These are phyloP conservation scores for Leucosticte australis DNA, from an alignment of 2,113 vertebrate species.

Conservation along the genomic window DNA sequence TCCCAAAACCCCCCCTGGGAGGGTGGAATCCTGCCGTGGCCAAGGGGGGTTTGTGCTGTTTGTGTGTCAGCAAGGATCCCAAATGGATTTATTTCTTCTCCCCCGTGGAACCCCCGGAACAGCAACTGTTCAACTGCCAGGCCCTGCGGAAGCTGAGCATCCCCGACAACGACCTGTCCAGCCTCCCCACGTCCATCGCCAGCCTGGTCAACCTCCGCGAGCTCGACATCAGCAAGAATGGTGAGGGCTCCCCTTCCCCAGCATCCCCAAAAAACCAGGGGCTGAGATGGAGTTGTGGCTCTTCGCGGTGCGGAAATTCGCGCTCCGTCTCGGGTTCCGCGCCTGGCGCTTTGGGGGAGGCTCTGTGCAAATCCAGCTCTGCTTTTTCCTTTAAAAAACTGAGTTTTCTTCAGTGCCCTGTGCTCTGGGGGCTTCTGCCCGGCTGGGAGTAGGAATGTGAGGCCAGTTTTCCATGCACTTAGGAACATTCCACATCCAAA, in stretches of 20 bases:
- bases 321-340: rapidly evolving
- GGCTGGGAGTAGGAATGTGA: neutral
- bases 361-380: neutral
- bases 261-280: neutral
- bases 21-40: neutral
- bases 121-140: slow-evolving; percentile 99
- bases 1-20: neutral
- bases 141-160: slow-evolving; percentile 96
- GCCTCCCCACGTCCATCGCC: slow-evolving; percentile 92
- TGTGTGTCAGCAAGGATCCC: neutral
- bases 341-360: neutral
- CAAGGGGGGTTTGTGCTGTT: neutral
- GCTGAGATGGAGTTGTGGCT: neutral
- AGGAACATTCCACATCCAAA: rapidly evolving
- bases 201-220: slow-evolving; percentile 97
- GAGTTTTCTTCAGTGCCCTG: neutral
- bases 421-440: neutral
- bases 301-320: rapidly evolving
- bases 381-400: rapidly evolving
- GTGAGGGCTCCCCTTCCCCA: slow-evolving; percentile 68
- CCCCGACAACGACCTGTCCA: slow-evolving; percentile 97
- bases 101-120: neutral
- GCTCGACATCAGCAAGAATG: slow-evolving; percentile 99
- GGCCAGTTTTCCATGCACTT: neutral
- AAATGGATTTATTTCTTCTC: neutral